Conservation (phyloP, 2,113 vertebrate genomes). For the Podiceps cristatus region DNA sequence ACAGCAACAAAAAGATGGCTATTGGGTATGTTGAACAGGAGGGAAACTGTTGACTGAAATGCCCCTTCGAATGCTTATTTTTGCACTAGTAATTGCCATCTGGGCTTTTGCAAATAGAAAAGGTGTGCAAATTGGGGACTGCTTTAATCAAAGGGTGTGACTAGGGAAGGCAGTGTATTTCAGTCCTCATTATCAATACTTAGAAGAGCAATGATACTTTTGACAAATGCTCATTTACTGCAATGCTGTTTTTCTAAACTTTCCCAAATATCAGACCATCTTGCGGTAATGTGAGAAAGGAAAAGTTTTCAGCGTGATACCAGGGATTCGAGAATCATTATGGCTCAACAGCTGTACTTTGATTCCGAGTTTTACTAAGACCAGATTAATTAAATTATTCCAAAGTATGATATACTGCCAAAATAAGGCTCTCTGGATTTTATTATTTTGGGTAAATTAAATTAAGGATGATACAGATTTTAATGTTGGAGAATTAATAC, state of each 20-base stretch:
- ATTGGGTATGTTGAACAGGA: not conserved
- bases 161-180: not conserved
- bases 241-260: not conserved
- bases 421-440: slow-evolving; percentile 41
- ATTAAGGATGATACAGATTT: slow-evolving; percentile 61
- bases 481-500: slow-evolving; percentile 45
- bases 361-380: slow-evolving; percentile 43
- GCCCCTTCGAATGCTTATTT: not conserved
- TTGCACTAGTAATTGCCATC: not conserved
- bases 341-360: slow-evolving; percentile 67
- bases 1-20: not conserved
- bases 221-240: not conserved
- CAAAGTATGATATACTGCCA: slow-evolving; percentile 42
- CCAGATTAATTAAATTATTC: slow-evolving; percentile 68
- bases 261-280: not conserved
- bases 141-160: not conserved
- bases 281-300: not conserved
- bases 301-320: not conserved
- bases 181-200: not conserved
- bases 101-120: not conserved
- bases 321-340: slow-evolving; percentile 35
- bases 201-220: not conserved
- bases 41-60: not conserved
- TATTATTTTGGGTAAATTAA: slow-evolving; percentile 61
- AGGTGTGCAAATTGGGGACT: rapidly evolving